Base-by-base conservation (phyloP, 1,140 invertebrate species). In the Drosophila novamexicana region DNA sequence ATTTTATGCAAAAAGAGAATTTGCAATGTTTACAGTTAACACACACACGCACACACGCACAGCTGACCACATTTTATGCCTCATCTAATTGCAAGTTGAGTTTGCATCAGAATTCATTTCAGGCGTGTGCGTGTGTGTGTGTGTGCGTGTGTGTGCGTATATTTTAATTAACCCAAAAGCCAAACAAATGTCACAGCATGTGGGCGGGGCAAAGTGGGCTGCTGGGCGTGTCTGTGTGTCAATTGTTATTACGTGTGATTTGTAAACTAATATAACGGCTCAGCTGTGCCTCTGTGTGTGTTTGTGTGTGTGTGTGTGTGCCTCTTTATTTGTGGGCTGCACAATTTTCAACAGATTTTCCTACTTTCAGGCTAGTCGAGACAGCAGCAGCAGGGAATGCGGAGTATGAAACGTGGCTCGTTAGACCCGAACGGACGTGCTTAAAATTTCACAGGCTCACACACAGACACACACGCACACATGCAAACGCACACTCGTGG, bases 191-290 rank as follows among this genome's bases (percentile, higher is more conserved):
- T 82, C 79, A 63, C 81, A 85, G 16, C 67, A 67, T 63, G 49
- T 53, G 57, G 52, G 72, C 34, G 42, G 18, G 6, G 34, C 10
- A 1, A 32, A 34, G 42, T 29, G 37, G 40, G 45, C n/a, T 29
- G 16, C 16, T n/a, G 42, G 37, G 54, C 70, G 76, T 79, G 82
- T 54, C 63, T 66, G 71, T 81, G 79, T 79, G 79, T 79, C 82
- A 88, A 86, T 86, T 86, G 82, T 86, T 86, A 88, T 86, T 86
- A 86, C 79, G 82, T 88, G 82, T 83, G 82, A 86, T 86, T 86
- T 88, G 82, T 88, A 88, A 86, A 88, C 82, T 79, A 81, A 81
- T 81, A 79, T 66, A 75, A 75, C 22, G 16, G 45, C 45, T 61
- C 22, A 12, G 37, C 8, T 18, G 0, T 22, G 16, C 14, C 18